Base-by-base conservation (phyloP, 2,113 vertebrate species). In the Chaetura pelagica region DNA sequence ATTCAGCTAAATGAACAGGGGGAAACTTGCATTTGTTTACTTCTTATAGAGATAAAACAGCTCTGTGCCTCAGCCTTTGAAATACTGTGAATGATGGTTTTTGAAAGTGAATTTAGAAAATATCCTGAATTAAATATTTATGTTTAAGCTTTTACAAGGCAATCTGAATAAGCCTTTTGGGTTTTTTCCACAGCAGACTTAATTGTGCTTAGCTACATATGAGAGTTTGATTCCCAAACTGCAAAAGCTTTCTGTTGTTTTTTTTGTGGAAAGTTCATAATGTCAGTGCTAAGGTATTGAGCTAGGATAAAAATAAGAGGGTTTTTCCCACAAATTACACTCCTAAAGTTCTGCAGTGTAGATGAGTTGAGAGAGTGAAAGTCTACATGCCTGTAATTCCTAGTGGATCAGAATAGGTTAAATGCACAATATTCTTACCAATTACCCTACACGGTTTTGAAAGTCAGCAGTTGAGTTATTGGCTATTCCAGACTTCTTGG, bases 91-190 rank as follows among this genome's bases (percentile, higher is more conserved):
- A 95, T 93, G 93, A 96, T 89, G 90, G 44, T 2, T 81, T 96
- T 96, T 97, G 88, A 92, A 96, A 96, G 93, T 89, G 94, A 95
- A 95, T 92, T 94, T 96, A 91, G 94, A 97, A 93, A 91, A 94
- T 86, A 93, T 89, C 85, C 91, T 84, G 92, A 96, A 97, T 97
- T 94, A 97, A 97, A 97, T 97, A 97, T 96, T 96, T 92, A 97
- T 97, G 95, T 86, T 94, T 87, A 96, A 89, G 94, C 90, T 96
- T 94, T 97, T 95, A 91, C 79, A 91, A 96, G 81, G 78, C 94
- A 94, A 89, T 96, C 75, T 87, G 92, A 93, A 94, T 90, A 91
- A 90, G 81, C 75, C 72, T 94, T 96, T 91, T 88, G 90, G 71
- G 57, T 92, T 94, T 97, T 96, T 94, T 86, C 92, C 87, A 86